phyloP scores from a whole-genome alignment of 92 coral and sea anemone genomes.

The Porites divaricata region DNA sequence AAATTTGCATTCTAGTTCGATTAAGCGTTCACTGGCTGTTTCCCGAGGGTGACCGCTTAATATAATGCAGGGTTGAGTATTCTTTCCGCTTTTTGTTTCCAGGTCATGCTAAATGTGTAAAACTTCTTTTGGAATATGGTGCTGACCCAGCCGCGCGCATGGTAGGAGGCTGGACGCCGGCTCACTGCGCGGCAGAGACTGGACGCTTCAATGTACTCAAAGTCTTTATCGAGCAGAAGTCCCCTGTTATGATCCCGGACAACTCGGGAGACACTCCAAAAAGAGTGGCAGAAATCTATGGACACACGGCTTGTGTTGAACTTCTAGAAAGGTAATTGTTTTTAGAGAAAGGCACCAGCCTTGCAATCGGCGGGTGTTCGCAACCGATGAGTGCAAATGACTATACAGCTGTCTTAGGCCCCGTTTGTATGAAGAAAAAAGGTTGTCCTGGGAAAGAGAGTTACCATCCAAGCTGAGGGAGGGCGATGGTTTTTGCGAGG shows the following conservation, averaged over 20 bases:
- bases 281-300: constrained; percentile 95
- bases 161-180: constrained; percentile 99
- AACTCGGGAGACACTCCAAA: constrained; percentile 87
- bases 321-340: constrained; percentile 73
- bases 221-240: constrained; percentile 78
- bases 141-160: constrained; percentile 95
- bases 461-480: no score
- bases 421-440: no score
- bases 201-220: constrained; percentile 81
- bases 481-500: no score
- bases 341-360: neutral
- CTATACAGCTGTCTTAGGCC: no score
- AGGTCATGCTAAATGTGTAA: constrained; percentile 95
- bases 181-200: constrained; percentile 98
- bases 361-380: no score
- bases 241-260: constrained; percentile 86
- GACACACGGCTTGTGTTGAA: constrained; percentile 81
- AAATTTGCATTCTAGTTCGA: no score
- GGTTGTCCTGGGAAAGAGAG: no score
- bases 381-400: no score
- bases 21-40: no score
- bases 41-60: no score
- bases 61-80: no score
- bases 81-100: neutral
- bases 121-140: constrained; percentile 88